Percentiles rank a stretch among this genome's conserved stretches.
Evolutionary conservation across 2,113 vertebrate species (phyloP).

Genomic region (Dicerorhinus sumatrensis): DNA sequence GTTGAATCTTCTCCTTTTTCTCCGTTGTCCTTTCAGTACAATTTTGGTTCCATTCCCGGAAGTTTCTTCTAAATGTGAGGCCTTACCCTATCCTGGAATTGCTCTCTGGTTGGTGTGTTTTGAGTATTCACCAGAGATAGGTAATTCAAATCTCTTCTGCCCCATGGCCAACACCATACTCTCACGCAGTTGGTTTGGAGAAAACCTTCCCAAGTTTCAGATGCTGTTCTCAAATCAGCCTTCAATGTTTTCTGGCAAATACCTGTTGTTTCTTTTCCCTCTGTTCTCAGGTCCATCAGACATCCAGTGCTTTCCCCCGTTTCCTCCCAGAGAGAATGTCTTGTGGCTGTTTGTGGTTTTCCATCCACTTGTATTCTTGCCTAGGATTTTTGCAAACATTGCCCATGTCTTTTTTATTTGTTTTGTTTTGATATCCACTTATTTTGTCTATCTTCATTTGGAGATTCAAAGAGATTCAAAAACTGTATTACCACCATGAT

Average conservation of each 20-base stretch:
- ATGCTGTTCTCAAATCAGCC: neutral
- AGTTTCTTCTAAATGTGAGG: neutral
- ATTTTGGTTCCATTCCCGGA: neutral
- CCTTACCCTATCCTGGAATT: neutral
- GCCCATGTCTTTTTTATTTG: neutral
- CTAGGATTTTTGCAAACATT: neutral
- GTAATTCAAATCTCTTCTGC: neutral
- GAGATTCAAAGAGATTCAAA: neutral
- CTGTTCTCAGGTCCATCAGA: neutral
- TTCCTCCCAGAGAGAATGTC: neutral
- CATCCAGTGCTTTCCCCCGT: neutral
- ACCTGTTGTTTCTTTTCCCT: neutral
- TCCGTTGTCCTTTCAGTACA: neutral
- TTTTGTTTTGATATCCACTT: neutral
- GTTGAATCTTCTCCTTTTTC: neutral
- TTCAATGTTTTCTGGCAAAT: neutral
- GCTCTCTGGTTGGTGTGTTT: neutral
- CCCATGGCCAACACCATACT: neutral
- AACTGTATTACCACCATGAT: neutral
- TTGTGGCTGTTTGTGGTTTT: neutral
- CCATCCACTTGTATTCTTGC: neutral
- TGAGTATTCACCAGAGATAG: neutral
- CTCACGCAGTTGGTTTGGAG: neutral
- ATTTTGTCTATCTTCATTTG: neutral
- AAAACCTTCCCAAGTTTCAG: neutral